phyloP scores from a whole-genome alignment of 1,140 invertebrate genomes.

The Bombus terrestris region DNA sequence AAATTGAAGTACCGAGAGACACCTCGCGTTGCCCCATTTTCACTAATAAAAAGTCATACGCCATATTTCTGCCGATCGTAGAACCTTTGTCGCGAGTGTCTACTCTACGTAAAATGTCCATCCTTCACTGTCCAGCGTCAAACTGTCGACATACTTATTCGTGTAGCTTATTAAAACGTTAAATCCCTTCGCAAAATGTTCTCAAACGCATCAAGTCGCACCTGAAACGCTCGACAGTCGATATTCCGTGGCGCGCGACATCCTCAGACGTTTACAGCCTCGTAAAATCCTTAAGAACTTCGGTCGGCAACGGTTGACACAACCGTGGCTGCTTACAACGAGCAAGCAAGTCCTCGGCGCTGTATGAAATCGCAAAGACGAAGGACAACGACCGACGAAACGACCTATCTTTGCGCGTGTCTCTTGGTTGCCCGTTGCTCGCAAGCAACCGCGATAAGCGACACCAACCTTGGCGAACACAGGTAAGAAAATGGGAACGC shows the following conservation, averaged over 20 bases:
- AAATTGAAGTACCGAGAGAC: background rate
- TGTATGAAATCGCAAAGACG: background rate
- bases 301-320: background rate
- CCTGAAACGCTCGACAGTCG: background rate
- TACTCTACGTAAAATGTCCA: background rate
- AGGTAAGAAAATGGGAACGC: background rate
- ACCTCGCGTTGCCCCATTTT: background rate
- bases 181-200: background rate
- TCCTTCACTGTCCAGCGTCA: background rate
- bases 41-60: background rate
- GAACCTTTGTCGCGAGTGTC: background rate
- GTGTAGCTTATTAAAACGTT: background rate
- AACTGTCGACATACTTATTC: background rate
- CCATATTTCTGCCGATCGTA: background rate
- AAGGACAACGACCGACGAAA: background rate
- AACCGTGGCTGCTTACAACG: background rate
- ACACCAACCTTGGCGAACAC: background rate
- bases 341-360: background rate
- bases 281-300: constrained; percentile 10
- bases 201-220: background rate
- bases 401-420: background rate
- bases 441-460: background rate
- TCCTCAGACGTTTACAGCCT: background rate
- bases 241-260: background rate
- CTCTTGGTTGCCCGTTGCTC: background rate